Conservation (phyloP, 1,140 invertebrate species). For the Notospermus geniculatus region DNA sequence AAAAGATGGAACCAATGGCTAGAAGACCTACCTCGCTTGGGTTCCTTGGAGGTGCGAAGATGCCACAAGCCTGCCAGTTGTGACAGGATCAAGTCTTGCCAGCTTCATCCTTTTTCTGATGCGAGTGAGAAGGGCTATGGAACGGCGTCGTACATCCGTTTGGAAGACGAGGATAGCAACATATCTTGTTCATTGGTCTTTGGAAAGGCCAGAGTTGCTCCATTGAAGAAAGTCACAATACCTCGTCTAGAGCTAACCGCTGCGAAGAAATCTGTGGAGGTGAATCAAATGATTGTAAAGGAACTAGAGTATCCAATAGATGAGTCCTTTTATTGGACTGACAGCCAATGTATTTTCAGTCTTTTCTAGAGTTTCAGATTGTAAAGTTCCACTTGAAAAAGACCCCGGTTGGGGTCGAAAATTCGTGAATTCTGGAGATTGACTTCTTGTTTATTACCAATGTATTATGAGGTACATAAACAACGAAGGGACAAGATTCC, state of each 20-base stretch:
- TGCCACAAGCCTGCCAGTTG: constrained; percentile 14
- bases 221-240: constrained; percentile 54
- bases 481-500: too few species aligned
- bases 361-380: too few species aligned
- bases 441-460: too few species aligned
- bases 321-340: constrained; percentile 20
- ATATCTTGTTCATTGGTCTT: constrained; percentile 30
- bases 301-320: constrained; percentile 17
- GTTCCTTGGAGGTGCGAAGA: background rate
- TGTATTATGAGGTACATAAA: too few species aligned
- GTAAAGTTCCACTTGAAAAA: too few species aligned
- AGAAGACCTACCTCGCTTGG: background rate
- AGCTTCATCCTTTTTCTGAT: constrained; percentile 36
- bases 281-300: constrained; percentile 12
- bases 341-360: too few species aligned
- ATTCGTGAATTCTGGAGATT: too few species aligned
- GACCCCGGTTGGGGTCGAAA: too few species aligned
- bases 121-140: constrained; percentile 33
- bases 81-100: background rate
- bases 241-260: constrained; percentile 58
- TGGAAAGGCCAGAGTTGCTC: constrained; percentile 53
- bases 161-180: constrained; percentile 10
- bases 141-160: constrained; percentile 30
- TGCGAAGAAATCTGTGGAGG: constrained; percentile 43
- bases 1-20: constrained; percentile 22